Evolutionary conservation across 2,113 vertebrate genomes (phyloP), one percentile per base, ranked within the genome.

Genomic region (Anhinga anhinga): DNA sequence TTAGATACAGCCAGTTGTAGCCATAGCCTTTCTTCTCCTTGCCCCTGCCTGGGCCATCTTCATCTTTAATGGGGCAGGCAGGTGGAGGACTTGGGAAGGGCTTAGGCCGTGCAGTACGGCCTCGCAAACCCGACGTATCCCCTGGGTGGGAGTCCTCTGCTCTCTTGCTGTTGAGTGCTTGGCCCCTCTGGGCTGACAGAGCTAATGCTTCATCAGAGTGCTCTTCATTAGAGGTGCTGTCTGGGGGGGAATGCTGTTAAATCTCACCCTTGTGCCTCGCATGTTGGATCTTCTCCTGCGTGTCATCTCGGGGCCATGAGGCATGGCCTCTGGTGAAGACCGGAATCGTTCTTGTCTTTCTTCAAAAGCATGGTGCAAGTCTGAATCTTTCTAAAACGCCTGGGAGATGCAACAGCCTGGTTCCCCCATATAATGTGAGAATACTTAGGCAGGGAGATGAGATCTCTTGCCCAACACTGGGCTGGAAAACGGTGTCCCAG

Each of bases 281-380:
- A 1, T 15, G 17, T 69, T 81, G 14, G 2, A 5, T 82, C 25
- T 52, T 65, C 22, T 40, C 36, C 27, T 1, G 3, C 5, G 2
- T 13, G 30, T 86, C 25, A 3, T 32, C 70, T 77, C 13, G 5
- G 44, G 62, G 15, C 10, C 6, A 3, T 26, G 21, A 30, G 56
- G 44, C 70, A 27, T 16, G 17, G 9, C 20, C 26, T 21, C 29
- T 42, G 50, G 44, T 47, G 38, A 71, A 77, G 76, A 47, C 42
- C 29, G 17, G 56, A 36, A 47, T 53, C 0, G 1, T 55, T 38
- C 32, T 89, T 1, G 8, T 73, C 42, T 66, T 71, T 34, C 52
- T 88, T 88, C 44, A 34, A 15, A 76, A 58, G 29, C 38, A 16
- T 15, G 20, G 20, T n/a, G 15, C 52, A 49, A 61, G 34, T 38